Base-by-base conservation (phyloP, 2,888 invertebrate genomes). In the Drosophila bunnanda region DNA sequence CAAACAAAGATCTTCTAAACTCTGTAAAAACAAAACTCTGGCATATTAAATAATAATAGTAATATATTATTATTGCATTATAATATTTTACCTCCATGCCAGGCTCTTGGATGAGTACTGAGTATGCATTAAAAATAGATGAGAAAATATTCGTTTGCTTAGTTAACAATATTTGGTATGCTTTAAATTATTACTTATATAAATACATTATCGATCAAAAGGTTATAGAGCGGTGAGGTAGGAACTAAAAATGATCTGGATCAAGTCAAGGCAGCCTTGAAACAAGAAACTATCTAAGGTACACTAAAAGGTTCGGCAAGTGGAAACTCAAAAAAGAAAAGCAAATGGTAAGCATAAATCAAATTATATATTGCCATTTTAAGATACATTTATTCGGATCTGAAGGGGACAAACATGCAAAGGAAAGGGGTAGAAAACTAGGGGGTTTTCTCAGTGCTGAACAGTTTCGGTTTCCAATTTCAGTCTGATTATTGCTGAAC, bases 91-190 rank as follows among this genome's bases (percentile, higher is more conserved):
- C 91, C 91, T 91, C 90, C 87, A 82, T 79, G 75, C 90, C 91
- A 79, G 90, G 88, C 80, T 91, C 91, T 89, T 91, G 90, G 76
- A 91, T 90, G 83, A 91, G 91, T 73, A 91, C 91, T 91, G 85
- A 75, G 82, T 76, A 48, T 70, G 83, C 90, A 88, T 86, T 88
- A 85, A 71, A 81, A 79, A 77, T 66, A 80, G 67, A 75, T 75
- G 68, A 89, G 78, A 89, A 73, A 78, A 67, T 69, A 70, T 57
- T 17, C 28, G 22, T 53, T 79, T 39, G 56, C 66, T 82, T 71
- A 76, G 58, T 84, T 32, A 48, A 50, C 13, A 39, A 15, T 55
- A 46, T 39, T 48, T 55, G 20, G n/a, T 10, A 6, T 2, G 20
- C 20, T 34, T 25, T 20, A 32, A 32, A 17, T 17, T 22, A 46